A percentile compares a stretch with the other conserved stretches of the same genome.
These are phyloP conservation scores for Suncus etruscus DNA, from an alignment of 2,113 vertebrate species.

Conservation along the genomic window DNA sequence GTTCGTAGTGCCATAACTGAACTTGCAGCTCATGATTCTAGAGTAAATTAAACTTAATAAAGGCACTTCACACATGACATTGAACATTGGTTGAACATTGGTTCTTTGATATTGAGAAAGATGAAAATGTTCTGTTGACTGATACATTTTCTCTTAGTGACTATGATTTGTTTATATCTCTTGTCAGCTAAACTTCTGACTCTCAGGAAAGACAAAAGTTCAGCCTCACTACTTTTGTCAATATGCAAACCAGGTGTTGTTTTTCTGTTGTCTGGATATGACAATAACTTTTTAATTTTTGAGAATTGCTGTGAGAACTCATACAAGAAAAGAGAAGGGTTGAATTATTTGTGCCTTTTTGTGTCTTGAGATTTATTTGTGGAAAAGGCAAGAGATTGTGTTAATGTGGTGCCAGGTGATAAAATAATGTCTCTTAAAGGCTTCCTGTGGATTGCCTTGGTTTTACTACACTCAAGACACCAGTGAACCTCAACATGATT, in stretches of 20 bases:
- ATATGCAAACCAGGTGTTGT: constrained; percentile 26
- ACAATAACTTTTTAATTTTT: constrained; percentile 55
- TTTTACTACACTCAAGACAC: constrained; percentile 68
- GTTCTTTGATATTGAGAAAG: constrained; percentile 57
- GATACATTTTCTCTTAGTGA: constrained; percentile 49
- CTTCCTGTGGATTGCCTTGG: constrained; percentile 67
- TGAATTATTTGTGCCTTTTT: constrained; percentile 67
- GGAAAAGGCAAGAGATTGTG: constrained; percentile 64
- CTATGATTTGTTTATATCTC: constrained; percentile 64
- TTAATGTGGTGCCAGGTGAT: constrained; percentile 14
- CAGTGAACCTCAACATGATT: constrained; percentile 69
- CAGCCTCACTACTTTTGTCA: constrained; percentile 70
- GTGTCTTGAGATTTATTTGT: constrained; percentile 39
- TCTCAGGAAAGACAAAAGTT: constrained; percentile 81
- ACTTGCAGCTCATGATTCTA: constrained; percentile 59
- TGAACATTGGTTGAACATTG: constrained; percentile 38
- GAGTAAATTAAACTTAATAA: constrained; percentile 69
- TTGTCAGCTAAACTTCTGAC: constrained; percentile 70
- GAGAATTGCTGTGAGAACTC: constrained; percentile 67
- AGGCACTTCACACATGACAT: constrained; percentile 12
- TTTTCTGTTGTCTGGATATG: constrained; percentile 65
- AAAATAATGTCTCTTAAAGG: constrained; percentile 41
- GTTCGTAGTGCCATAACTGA: constrained; percentile 55
- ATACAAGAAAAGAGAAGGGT: constrained; percentile 44
- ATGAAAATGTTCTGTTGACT: constrained; percentile 48